Evolutionary conservation across 1,140 invertebrate genomes (phyloP).

Genomic region (Agrypnia vestita): DNA sequence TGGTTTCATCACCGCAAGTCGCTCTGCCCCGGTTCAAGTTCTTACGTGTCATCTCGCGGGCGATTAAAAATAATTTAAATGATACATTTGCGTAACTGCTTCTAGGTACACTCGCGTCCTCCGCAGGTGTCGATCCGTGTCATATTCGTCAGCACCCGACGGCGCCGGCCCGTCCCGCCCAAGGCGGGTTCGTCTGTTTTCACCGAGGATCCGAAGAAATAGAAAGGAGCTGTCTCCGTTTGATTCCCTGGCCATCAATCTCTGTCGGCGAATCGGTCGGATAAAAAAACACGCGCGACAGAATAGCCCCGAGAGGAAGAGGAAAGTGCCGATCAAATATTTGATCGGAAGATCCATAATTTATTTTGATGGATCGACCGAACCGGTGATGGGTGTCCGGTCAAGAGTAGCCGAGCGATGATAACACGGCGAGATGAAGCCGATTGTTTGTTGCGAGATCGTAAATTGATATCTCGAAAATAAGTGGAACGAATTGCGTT

Average conservation of each 20-base stretch:
- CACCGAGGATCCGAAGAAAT: conserved; percentile 57
- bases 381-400: not conserved
- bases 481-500: too few species aligned
- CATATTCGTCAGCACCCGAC: conserved; percentile 1
- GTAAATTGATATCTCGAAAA: too few species aligned
- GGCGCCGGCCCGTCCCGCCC: conserved; percentile 22
- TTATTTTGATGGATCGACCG: conserved; percentile 29
- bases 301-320: conserved; percentile 22
- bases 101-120: not conserved
- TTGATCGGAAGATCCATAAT: conserved; percentile 29
- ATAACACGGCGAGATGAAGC: too few species aligned
- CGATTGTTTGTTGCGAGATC: too few species aligned
- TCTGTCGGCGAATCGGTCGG: conserved; percentile 18
- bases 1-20: too few species aligned
- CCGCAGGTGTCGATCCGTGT: conserved; percentile 29
- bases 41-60: too few species aligned
- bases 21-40: too few species aligned
- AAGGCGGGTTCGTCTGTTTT: conserved; percentile 47
- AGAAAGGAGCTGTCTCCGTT: conserved; percentile 54
- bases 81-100: not conserved
- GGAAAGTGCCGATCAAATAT: conserved; percentile 34
- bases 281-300: conserved; percentile 4
- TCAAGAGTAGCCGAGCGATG: too few species aligned
- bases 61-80: too few species aligned
- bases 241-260: conserved; percentile 49